Base-by-base conservation (phyloP, 2,888 invertebrate genomes). In the Acanthosepion lycidas region DNA sequence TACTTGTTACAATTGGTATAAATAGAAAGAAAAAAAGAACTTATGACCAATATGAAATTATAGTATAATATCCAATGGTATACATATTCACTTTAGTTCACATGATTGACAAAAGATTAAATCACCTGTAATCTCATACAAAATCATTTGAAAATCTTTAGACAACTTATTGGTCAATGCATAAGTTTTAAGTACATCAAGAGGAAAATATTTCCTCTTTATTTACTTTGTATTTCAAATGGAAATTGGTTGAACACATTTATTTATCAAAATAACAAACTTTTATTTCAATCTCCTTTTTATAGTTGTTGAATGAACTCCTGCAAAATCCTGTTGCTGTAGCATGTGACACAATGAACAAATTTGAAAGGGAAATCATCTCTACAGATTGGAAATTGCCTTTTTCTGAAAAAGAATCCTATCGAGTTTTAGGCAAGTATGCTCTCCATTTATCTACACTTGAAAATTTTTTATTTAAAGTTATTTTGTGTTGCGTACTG, bases 171-270 rank as follows among this genome's bases (percentile, higher is more conserved):
- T 59, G 59, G 23, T 20, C 59, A 23, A 59, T 59, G 59, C 59
- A 59, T 23, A 59, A 59, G 59, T 6, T 59, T 59, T 23, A 59
- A 59, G 20, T 59, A 59, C 6, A 23, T 59, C 59, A 26, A 20
- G 23, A 59, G 5, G 5, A 20, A 59, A 59, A 55, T 18, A 20
- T 59, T 23, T 6, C 6, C 5, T 23, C 0, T 23, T 59, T 23
- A 6, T 23, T 59, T 59, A 6, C 59, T 59, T 59, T 6, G 6
- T 4, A 5, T 59, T 59, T 23, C 59, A 59, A 59, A 59, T 59
- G 23, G 23, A 59, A 59, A 23, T 59, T 59, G 28, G 94, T 96
- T 33, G 91, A 95, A 42, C 93, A 95, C 95, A 96, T 96, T 95
- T 78, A 94, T 55, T 94, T 12, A 12, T 78, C 48, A 26, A 48